Conservation (phyloP, 2,113 vertebrate genomes). For the Pipra filicauda region DNA sequence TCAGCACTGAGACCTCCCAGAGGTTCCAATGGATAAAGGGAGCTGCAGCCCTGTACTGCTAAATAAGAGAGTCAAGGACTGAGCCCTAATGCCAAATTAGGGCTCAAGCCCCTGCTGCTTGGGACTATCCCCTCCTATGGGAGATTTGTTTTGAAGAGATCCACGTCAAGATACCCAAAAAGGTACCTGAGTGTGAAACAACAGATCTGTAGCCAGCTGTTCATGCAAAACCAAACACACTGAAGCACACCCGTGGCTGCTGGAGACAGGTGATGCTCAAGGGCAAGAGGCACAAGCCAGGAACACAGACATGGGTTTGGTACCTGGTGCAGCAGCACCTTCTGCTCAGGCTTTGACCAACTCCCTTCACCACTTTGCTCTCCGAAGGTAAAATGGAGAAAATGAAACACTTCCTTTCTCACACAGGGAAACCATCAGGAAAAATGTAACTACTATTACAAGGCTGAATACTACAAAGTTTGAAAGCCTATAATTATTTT, state of each 20-base stretch:
- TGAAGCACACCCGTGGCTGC: not conserved
- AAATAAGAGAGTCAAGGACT: not conserved
- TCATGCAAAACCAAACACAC: not conserved
- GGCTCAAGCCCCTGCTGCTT: not conserved
- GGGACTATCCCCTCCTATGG: not conserved
- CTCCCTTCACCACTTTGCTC: not conserved
- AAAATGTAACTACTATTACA: not conserved
- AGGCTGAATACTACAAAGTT: not conserved
- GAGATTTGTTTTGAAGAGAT: not conserved
- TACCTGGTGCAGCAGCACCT: not conserved
- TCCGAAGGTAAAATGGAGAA: not conserved
- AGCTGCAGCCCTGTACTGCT: not conserved
- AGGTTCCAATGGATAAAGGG: not conserved
- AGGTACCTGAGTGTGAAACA: not conserved
- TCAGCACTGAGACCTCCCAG: accelerated
- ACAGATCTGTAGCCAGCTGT: not conserved
- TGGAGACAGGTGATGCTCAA: accelerated
- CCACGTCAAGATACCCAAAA: not conserved
- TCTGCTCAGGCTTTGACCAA: not conserved
- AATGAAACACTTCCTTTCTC: not conserved
- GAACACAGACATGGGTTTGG: accelerated
- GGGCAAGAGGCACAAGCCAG: not conserved
- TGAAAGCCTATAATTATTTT: not conserved
- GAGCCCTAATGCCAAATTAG: not conserved
- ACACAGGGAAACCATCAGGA: not conserved